phyloP scores from a whole-genome alignment of 2,888 invertebrate genomes.

The Brachycybe producta region DNA sequence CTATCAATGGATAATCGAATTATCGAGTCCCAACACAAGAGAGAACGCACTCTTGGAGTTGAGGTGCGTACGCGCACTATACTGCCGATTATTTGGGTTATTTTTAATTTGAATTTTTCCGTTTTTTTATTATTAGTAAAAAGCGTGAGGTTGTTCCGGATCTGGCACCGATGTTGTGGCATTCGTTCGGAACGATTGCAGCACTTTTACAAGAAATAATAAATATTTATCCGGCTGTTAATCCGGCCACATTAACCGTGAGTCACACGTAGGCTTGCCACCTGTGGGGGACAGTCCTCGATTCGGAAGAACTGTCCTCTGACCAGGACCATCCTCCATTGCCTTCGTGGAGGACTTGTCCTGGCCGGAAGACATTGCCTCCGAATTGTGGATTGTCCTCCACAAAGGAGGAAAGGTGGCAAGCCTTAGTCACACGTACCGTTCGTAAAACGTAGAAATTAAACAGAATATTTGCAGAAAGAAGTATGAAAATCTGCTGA shows the following conservation, averaged over 20 bases:
- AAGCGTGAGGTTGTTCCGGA: conserved; percentile 85
- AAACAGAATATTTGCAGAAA: no score
- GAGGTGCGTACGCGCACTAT: conserved; percentile 44
- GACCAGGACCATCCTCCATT: no score
- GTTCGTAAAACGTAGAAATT: no score
- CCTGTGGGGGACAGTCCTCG: no score
- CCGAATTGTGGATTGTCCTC: no score
- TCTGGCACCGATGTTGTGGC: conserved; percentile 96
- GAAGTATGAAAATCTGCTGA: no score
- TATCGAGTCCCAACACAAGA: conserved; percentile 84
- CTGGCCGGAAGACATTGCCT: no score
- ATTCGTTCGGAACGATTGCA: conserved; percentile 93
- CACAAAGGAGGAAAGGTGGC: no score
- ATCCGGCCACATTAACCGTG: conserved; percentile 88
- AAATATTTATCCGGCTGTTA: conserved; percentile 95
- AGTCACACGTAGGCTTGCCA: no score
- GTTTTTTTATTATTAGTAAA: conserved; percentile 44
- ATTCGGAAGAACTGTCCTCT: no score
- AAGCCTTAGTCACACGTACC: not conserved
- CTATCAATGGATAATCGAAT: conserved; percentile 79
- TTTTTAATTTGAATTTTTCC: not conserved
- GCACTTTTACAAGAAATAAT: conserved; percentile 94
- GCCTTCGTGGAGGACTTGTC: no score
- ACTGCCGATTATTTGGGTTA: not conserved
- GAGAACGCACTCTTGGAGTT: conserved; percentile 94